A percentile compares a stretch with the other conserved stretches of the same genome.
phyloP scores from a whole-genome alignment of 2,888 invertebrate genomes.

The Gasteruption jaculator region DNA sequence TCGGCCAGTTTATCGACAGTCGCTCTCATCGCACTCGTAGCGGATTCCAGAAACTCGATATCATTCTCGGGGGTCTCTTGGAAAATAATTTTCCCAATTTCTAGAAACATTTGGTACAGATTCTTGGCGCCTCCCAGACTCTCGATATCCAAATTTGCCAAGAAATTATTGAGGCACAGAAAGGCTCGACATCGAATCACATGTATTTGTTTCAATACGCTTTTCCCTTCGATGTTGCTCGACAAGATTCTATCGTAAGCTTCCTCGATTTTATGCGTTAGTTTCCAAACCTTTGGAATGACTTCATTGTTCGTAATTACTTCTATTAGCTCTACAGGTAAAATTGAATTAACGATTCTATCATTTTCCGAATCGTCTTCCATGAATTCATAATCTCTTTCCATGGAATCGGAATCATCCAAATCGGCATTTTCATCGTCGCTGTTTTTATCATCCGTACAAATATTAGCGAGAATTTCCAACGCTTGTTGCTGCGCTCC shows the following conservation, averaged over 20 bases:
- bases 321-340: conserved; percentile 60
- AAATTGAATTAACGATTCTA: conserved; percentile 51
- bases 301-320: conserved; percentile 59
- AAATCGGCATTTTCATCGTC: conserved; percentile 52
- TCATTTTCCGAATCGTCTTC: conserved; percentile 36
- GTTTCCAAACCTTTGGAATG: conserved; percentile 59
- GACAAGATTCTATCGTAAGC: conserved; percentile 57
- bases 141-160: conserved; percentile 60
- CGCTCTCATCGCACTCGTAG: conserved; percentile 72
- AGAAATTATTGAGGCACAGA: conserved; percentile 67
- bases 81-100: conserved; percentile 62
- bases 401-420: conserved; percentile 51
- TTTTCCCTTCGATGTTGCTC: conserved; percentile 54
- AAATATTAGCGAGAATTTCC: conserved; percentile 69
- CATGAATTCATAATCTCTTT: conserved; percentile 41
- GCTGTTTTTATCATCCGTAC: conserved; percentile 55
- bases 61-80: conserved; percentile 54
- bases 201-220: conserved; percentile 54
- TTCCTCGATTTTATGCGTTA: conserved; percentile 54
- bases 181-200: conserved; percentile 63
- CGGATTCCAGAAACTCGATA: conserved; percentile 61
- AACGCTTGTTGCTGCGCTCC: conserved; percentile 66
- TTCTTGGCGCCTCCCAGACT: conserved; percentile 63
- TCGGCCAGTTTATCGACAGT: conserved; percentile 64
- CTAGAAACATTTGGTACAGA: conserved; percentile 62